Evolutionary conservation across 2,113 vertebrate species (phyloP).

Genomic region (Neofelis nebulosa): DNA sequence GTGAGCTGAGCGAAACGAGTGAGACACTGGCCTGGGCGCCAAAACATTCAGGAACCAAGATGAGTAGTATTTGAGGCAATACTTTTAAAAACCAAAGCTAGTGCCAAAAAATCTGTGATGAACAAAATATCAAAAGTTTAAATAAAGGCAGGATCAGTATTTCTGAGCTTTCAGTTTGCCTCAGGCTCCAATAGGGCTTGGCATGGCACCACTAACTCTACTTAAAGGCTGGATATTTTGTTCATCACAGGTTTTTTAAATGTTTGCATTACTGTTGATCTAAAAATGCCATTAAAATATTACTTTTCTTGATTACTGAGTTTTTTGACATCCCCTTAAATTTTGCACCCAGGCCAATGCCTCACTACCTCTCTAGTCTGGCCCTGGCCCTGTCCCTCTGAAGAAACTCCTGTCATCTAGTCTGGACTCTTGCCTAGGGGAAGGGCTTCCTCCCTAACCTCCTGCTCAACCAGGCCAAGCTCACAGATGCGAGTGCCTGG

Average conservation of each 20-base stretch:
- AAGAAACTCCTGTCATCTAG: not conserved
- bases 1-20: not conserved
- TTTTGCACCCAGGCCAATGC: not conserved
- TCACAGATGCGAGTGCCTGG: not conserved
- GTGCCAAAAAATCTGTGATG: not conserved
- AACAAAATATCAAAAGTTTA: slow-evolving; percentile 33
- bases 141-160: not conserved
- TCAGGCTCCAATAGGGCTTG: not conserved
- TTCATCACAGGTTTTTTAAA: not conserved
- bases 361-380: not conserved
- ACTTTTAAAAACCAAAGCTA: not conserved
- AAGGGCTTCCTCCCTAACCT: not conserved
- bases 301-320: not conserved
- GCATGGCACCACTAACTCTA: not conserved
- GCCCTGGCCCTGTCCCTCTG: not conserved
- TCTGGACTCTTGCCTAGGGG: not conserved
- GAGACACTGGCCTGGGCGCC: too few relatives aligned
- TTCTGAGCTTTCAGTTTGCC: not conserved
- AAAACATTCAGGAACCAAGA: not conserved
- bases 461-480: not conserved
- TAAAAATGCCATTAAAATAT: not conserved
- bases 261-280: not conserved
- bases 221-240: slow-evolving; percentile 2
- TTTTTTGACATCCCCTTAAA: not conserved
- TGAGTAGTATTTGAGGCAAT: not conserved